Evolutionary conservation across 2,888 invertebrate species (phyloP).

Genomic region (Ecdyonurus torrentis): DNA sequence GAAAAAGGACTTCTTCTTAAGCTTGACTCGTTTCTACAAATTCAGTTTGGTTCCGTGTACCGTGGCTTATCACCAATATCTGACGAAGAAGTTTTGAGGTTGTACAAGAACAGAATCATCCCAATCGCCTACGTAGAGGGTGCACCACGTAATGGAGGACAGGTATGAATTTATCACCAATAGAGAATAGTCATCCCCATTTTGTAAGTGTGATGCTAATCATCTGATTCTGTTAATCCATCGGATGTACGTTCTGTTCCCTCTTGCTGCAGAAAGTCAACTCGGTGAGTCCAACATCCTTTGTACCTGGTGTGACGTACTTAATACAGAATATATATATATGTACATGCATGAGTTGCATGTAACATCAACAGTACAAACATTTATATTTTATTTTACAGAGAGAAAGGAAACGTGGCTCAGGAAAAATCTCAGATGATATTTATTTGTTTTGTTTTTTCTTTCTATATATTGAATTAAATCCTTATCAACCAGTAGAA

Average conservation of each 20-base stretch:
- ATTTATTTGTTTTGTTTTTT: too few relatives aligned
- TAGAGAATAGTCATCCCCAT: not conserved
- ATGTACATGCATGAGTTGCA: too few relatives aligned
- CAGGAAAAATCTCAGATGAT: too few relatives aligned
- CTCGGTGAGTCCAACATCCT: not conserved
- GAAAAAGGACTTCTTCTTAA: conserved; percentile 86
- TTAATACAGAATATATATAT: too few relatives aligned
- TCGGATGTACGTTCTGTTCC: not conserved
- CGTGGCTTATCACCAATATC: conserved; percentile 65
- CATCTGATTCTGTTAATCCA: not conserved
- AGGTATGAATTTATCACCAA: conserved; percentile 32
- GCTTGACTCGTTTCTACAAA: conserved; percentile 90
- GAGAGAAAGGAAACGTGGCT: too few relatives aligned
- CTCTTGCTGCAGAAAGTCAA: not conserved
- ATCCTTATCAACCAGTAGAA: too few relatives aligned
- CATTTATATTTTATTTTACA: too few relatives aligned
- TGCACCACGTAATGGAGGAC: conserved; percentile 27
- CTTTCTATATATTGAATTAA: too few relatives aligned
- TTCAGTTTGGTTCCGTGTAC: conserved; percentile 89
- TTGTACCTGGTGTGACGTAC: too few relatives aligned
- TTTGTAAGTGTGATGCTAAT: not conserved
- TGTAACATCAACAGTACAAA: too few relatives aligned
- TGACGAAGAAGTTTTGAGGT: conserved; percentile 64
- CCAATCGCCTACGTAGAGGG: conserved; percentile 76
- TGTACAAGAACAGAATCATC: conserved; percentile 74